phyloP scores from a whole-genome alignment of 1,140 invertebrate genomes.

The Metopolophium dirhodum region DNA sequence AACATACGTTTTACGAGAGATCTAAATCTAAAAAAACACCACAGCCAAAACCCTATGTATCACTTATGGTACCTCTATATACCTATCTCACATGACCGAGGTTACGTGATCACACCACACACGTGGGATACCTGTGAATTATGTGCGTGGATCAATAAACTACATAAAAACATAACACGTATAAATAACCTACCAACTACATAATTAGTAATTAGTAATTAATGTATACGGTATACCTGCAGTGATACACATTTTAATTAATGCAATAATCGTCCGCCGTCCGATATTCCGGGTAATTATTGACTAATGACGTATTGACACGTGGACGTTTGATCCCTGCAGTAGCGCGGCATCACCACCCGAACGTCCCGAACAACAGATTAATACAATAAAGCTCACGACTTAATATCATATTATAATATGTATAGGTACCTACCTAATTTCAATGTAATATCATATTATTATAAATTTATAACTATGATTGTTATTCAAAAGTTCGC shows the following conservation, averaged over 20 bases:
- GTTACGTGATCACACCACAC: neutral
- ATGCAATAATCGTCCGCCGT: neutral
- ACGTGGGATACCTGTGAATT: neutral
- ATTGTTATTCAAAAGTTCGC: neutral
- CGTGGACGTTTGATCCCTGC: neutral
- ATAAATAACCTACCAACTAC: neutral
- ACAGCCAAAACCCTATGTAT: neutral
- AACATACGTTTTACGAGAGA: neutral
- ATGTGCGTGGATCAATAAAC: neutral
- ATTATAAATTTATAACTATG: neutral
- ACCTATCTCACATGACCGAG: neutral
- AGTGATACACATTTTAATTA: neutral
- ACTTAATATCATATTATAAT: neutral
- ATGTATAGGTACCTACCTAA: too few relatives aligned
- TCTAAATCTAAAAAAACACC: neutral
- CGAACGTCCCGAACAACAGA: neutral
- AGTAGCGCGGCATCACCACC: neutral
- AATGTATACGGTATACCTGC: too few relatives aligned
- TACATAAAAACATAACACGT: neutral
- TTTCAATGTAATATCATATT: neutral
- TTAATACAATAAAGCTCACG: neutral
- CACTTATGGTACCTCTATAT: too few relatives aligned
- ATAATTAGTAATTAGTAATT: neutral
- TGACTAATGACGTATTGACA: neutral
- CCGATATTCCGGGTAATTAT: neutral